Percentiles rank a stretch among this genome's conserved stretches.
Conservation (phyloP, 2,113 vertebrate genomes). For the Clarias magur region DNA sequence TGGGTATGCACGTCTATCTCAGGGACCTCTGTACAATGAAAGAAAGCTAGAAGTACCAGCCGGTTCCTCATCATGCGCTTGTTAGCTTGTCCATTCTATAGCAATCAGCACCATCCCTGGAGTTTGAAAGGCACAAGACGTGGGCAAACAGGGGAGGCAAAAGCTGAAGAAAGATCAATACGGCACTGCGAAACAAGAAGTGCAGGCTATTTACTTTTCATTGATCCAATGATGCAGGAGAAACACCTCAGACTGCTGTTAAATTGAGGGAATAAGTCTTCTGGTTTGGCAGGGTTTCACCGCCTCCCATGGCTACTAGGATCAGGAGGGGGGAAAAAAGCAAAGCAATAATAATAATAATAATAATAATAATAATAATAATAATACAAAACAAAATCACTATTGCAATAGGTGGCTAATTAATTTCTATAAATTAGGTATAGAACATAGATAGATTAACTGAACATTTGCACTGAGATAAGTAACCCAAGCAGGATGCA, state of each 20-base stretch:
- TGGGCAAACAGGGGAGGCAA: slow-evolving; percentile 82
- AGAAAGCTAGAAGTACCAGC: slow-evolving; percentile 74
- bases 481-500: neutral
- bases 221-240: slow-evolving; percentile 99
- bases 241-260: slow-evolving; percentile 97
- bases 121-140: slow-evolving; percentile 93
- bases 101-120: slow-evolving; percentile 97
- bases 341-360: slow-evolving; percentile 68
- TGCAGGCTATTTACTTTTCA: slow-evolving; percentile 99
- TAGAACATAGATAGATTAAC: slow-evolving; percentile 49
- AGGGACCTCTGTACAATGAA: slow-evolving; percentile 46
- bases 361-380: slow-evolving; percentile 53
- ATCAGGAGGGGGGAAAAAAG: slow-evolving; percentile 72
- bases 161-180: slow-evolving; percentile 99
- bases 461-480: slow-evolving; percentile 13
- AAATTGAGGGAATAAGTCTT: slow-evolving; percentile 97
- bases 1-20: slow-evolving; percentile 71
- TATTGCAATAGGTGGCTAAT: slow-evolving; percentile 74
- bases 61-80: slow-evolving; percentile 94
- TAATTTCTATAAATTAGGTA: slow-evolving; percentile 80
- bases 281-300: slow-evolving; percentile 65
- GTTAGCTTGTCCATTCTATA: slow-evolving; percentile 99
- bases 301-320: slow-evolving; percentile 74
- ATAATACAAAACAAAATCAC: slow-evolving; percentile 81
- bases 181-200: slow-evolving; percentile 95